These are phyloP conservation scores for Phoxinus phoxinus DNA, from an alignment of 2,113 vertebrate species.

Conservation along the genomic window DNA sequence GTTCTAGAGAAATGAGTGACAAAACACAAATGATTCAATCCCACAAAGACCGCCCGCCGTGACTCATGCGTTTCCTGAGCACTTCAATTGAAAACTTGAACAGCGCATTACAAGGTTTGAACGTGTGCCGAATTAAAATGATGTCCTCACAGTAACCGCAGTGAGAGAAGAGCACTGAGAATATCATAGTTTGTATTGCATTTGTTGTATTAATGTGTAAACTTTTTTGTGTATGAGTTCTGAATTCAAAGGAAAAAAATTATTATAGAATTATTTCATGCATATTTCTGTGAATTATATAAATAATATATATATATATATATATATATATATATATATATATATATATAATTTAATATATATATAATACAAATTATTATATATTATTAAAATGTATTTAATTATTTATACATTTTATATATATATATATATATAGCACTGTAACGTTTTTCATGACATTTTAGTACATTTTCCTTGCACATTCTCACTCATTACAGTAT, in stretches of 20 bases:
- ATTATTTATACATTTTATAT: too few relatives aligned
- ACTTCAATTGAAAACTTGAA: conserved; percentile 32
- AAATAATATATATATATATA: not conserved
- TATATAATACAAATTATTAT: not conserved
- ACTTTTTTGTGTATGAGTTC: not conserved
- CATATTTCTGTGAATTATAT: too few relatives aligned
- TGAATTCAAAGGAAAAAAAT: too few relatives aligned
- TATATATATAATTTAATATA: not conserved
- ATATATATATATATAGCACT: too few relatives aligned
- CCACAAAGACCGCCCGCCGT: not conserved
- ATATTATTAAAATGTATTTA: too few relatives aligned
- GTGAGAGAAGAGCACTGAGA: not conserved
- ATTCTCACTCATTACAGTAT: too few relatives aligned
- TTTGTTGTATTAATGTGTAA: not conserved
- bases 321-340: not conserved
- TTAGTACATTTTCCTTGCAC: too few relatives aligned
- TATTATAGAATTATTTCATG: too few relatives aligned
- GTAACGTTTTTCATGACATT: too few relatives aligned
- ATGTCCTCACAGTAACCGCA: not conserved
- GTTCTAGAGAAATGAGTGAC: conserved; percentile 17
- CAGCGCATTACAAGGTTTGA: not conserved
- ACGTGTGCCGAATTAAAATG: conserved; percentile 35
- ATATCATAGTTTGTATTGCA: not conserved
- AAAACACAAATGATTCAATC: not conserved
- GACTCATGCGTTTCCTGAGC: conserved; percentile 18